Conservation (phyloP, 2,113 vertebrate genomes). For the Apteryx owenii region DNA sequence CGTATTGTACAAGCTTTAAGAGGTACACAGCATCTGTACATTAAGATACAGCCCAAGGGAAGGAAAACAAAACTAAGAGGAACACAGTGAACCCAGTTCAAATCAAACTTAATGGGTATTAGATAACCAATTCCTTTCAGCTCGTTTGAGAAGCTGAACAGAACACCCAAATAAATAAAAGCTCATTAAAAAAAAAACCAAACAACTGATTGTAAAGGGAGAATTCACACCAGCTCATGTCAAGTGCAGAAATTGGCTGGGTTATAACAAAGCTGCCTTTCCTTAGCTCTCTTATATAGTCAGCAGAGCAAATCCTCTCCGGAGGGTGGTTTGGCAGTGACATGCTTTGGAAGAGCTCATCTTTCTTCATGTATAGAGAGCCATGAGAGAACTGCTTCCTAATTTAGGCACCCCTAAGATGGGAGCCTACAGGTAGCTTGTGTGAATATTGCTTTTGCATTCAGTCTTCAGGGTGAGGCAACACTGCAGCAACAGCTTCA, state of each 20-base stretch:
- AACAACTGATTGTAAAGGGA: background rate
- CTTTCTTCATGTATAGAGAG: accelerated
- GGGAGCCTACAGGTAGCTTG: background rate
- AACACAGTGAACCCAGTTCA: background rate
- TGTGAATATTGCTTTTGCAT: background rate
- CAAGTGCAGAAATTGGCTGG: background rate
- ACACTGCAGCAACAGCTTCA: background rate
- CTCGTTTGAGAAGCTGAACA: background rate
- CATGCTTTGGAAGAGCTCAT: background rate
- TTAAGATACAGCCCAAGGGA: background rate
- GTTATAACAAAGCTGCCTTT: background rate
- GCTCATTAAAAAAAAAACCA: accelerated
- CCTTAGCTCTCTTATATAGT: accelerated
- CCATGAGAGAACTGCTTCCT: background rate
- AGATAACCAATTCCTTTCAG: background rate
- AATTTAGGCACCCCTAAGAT: background rate
- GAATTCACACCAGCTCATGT: background rate
- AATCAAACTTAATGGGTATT: background rate
- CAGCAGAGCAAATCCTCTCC: background rate
- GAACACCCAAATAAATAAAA: background rate
- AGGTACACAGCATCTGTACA: background rate
- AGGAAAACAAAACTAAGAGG: background rate
- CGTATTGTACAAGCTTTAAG: background rate
- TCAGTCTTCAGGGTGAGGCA: background rate
- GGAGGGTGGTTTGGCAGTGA: background rate